Evolutionary conservation across 23 tunicate species (phyloP).

Genomic region (Trididemnum miniatum): DNA sequence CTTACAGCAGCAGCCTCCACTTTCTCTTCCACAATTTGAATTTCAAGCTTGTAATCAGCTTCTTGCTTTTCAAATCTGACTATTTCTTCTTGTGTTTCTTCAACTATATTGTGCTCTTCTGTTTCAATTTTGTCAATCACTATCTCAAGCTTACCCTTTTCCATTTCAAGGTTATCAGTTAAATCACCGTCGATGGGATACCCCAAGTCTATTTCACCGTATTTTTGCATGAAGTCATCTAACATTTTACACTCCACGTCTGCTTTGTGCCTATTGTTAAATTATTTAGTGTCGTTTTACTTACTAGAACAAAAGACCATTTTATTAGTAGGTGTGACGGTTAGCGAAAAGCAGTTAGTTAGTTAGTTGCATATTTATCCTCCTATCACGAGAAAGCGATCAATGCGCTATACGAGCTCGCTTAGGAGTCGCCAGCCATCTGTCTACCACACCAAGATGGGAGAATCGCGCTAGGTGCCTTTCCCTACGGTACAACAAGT

Average conservation of each 20-base stretch:
- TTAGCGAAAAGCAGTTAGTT: too few species aligned
- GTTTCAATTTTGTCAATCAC: neutral
- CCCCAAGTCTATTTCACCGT: neutral
- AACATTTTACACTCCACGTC: neutral
- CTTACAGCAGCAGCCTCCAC: neutral
- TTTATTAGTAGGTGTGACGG: too few species aligned
- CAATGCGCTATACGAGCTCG: too few species aligned
- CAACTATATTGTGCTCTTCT: neutral
- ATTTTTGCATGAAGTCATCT: neutral
- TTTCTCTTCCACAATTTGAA: neutral
- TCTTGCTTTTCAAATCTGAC: neutral
- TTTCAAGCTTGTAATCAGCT: neutral
- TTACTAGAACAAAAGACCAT: too few species aligned
- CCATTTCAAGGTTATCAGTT: neutral
- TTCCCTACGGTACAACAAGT: too few species aligned
- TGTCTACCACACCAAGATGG: too few species aligned
- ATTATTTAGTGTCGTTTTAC: too few species aligned
- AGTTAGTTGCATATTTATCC: neutral
- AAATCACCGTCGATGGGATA: neutral
- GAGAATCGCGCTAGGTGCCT: too few species aligned
- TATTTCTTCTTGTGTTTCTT: neutral
- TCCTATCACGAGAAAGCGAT: neutral
- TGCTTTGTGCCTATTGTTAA: neutral
- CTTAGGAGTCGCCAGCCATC: too few species aligned
- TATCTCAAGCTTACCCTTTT: neutral